Base-by-base conservation (phyloP, 2,888 invertebrate genomes). In the Caenorhabditis sp. region DNA sequence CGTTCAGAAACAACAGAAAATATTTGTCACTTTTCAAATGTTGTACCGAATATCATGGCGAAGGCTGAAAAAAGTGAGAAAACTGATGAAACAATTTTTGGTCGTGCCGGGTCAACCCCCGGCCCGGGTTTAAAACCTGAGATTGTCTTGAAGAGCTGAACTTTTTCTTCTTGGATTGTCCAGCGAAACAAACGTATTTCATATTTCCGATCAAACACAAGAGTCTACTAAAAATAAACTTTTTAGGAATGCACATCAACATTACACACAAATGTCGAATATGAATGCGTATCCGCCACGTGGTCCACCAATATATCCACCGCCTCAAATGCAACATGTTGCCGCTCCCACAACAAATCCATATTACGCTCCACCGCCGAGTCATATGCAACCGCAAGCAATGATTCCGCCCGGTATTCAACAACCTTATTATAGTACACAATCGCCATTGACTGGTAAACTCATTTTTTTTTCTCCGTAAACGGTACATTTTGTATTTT, bases 321-420 rank as follows among this genome's bases (percentile, higher is more conserved):
- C 60, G 4, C 53, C 60, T 5, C 72, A 57, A 21, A 61, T 57
- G 36, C 43, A 58, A 23, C 66, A 66, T 26, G 21, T 54, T 19
- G 61, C 58, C 23, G 67, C 60, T 10, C 67, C 71, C n/a, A 62
- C 66, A 10, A 61, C 71, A 4, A 72, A 72, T 66, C 71, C 71
- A 8, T 72, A 72, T 49, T 72, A 72, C 54, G 63, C 61, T 53
- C 23, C 64, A 17, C 67, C 72, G 17, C 71, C 55, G 1, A 51
- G 64, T 61, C 72, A 72, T 24, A 68, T 68, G 49, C 67, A 58
- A 24, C 67, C 61, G n/a, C 64, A 64, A 23, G 64, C 72, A 24
- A 68, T 72, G 72, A 72, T 72, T 62, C 54, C 72, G 1, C 68
- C 72, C 6, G 72, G 67, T 55, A 68, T 72, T 61, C 71, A 72